Percentiles rank a stretch among this genome's conserved stretches.
phyloP scores from a whole-genome alignment of 2,797 vertebrate species.

The Chaetodon trifasciatus region DNA sequence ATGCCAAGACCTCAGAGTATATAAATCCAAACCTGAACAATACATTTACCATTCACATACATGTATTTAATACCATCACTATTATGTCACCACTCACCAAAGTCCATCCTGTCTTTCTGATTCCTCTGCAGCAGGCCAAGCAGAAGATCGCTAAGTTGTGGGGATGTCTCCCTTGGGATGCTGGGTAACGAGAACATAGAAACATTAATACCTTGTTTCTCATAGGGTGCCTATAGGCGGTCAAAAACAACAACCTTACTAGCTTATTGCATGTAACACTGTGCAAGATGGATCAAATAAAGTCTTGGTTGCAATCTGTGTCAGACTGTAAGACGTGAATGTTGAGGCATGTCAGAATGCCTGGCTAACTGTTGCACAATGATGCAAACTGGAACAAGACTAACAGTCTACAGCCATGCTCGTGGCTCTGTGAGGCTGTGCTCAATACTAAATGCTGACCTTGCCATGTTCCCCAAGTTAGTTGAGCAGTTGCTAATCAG shows the following conservation, averaged over 20 bases:
- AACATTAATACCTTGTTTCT: conserved; percentile 10
- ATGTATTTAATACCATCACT: neutral
- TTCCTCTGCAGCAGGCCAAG: conserved; percentile 95
- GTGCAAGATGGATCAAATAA: neutral
- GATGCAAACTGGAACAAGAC: too few relatives aligned
- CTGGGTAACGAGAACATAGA: conserved; percentile 76
- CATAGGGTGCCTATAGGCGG: neutral
- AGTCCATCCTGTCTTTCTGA: conserved; percentile 98
- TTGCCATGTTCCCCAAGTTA: too few relatives aligned
- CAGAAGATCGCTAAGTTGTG: conserved; percentile 90
- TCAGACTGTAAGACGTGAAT: neutral
- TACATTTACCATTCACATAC: neutral
- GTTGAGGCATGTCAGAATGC: neutral
- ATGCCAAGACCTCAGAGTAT: neutral
- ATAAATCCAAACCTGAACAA: neutral
- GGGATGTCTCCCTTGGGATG: conserved; percentile 95
- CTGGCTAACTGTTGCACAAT: neutral
- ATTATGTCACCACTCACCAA: conserved; percentile 86
- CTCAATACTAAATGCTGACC: too few relatives aligned
- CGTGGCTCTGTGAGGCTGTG: too few relatives aligned
- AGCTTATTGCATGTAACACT: neutral
- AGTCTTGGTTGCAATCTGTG: neutral
- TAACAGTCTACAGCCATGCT: too few relatives aligned
- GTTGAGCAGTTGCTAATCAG: too few relatives aligned
- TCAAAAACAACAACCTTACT: conserved; percentile 4